phyloP scores from a whole-genome alignment of 2,113 vertebrate species.

The Patagioenas fasciata region DNA sequence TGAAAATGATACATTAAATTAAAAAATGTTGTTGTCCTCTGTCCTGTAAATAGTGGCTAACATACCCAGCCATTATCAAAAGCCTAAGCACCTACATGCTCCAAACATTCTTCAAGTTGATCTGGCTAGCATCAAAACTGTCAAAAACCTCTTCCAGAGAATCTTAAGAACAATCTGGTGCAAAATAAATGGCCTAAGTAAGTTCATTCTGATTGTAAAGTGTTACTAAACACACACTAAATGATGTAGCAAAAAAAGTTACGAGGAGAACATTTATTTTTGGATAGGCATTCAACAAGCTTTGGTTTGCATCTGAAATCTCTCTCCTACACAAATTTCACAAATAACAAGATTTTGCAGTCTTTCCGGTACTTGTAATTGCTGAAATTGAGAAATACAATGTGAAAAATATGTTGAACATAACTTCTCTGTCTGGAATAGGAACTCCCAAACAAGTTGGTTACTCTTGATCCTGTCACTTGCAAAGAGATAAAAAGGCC shows the following conservation, averaged over 20 bases:
- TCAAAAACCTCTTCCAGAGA: background rate
- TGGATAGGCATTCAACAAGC: background rate
- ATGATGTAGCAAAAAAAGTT: background rate
- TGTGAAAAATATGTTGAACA: background rate
- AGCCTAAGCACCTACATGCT: background rate
- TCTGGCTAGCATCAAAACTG: background rate
- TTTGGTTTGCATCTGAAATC: background rate
- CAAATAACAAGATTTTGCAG: background rate
- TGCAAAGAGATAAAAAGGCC: background rate
- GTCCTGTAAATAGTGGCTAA: background rate
- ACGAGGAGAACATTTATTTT: background rate
- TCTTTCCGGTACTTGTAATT: background rate
- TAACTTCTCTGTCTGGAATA: background rate
- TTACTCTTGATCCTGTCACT: background rate
- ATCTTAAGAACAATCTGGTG: background rate
- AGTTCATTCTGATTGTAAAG: background rate
- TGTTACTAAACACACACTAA: background rate
- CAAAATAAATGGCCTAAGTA: background rate
- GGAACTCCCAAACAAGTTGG: background rate
- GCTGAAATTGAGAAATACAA: background rate
- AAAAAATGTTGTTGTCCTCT: background rate
- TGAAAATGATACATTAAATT: conserved; percentile 34
- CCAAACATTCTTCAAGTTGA: background rate
- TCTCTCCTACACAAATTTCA: background rate
- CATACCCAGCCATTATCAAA: background rate